Conservation (phyloP, 1,140 invertebrate species). For the Formica exsecta region DNA sequence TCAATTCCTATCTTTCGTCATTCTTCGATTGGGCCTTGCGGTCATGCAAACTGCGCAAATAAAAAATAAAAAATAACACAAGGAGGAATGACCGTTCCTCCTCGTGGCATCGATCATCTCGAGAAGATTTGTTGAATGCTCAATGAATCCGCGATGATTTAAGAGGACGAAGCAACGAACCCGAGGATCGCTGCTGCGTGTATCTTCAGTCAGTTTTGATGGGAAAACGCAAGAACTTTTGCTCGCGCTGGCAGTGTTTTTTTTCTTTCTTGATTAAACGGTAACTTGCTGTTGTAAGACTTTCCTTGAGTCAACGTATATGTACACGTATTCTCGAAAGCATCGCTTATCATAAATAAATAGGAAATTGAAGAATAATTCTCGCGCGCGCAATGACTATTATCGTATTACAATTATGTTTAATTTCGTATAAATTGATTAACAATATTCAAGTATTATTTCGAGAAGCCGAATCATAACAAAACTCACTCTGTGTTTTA, state of each 20-base stretch:
- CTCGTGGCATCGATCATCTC: conserved; percentile 46
- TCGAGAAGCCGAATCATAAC: background rate
- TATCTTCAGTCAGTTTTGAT: conserved; percentile 43
- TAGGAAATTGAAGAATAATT: background rate
- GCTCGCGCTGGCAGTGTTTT: conserved; percentile 70
- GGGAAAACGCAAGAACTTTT: conserved; percentile 43
- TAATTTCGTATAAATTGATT: background rate
- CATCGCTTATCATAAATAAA: background rate
- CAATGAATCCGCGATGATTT: background rate
- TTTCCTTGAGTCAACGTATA: background rate
- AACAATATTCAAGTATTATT: background rate
- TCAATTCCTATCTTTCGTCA: background rate
- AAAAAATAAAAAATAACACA: background rate
- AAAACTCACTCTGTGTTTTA: background rate
- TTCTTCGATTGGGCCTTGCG: conserved; percentile 11
- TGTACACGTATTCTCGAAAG: background rate
- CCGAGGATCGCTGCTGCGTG: background rate
- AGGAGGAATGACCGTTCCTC: conserved; percentile 33
- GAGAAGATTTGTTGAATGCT: background rate
- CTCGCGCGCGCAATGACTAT: background rate
- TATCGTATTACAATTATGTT: conserved; percentile 6
- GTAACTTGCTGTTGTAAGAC: background rate
- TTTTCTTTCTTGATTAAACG: conserved; percentile 21
- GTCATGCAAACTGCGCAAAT: conserved; percentile 37
- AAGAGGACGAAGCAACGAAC: conserved; percentile 42